Evolutionary conservation across 2,888 invertebrate species (phyloP).

Genomic region (Macrophya alboannulata): DNA sequence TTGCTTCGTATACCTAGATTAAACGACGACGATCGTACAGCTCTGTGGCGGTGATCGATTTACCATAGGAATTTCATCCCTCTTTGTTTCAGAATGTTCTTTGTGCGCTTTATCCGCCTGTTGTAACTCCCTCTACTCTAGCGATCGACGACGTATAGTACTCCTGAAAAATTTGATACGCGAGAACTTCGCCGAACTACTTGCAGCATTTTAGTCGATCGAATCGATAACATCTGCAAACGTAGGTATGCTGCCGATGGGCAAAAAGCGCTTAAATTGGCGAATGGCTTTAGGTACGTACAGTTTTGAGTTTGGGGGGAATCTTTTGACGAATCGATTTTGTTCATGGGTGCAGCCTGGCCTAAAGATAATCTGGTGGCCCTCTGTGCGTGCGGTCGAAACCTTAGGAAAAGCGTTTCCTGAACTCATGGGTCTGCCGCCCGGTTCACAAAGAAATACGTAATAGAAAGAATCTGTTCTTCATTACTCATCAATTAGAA

Average conservation of each 20-base stretch:
- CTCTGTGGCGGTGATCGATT: background rate
- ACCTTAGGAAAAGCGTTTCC: background rate
- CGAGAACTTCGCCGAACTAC: background rate
- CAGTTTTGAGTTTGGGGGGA: background rate
- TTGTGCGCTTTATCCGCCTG: background rate
- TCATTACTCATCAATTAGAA: background rate
- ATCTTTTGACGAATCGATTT: background rate
- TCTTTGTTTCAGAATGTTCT: conserved; percentile 10
- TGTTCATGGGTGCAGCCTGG: background rate
- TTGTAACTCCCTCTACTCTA: background rate
- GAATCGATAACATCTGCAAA: background rate
- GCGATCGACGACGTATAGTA: background rate
- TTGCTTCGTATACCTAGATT: background rate
- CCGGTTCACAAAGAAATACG: background rate
- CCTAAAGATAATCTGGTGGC: background rate
- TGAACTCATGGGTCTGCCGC: background rate
- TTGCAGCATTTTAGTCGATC: background rate
- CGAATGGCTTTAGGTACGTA: background rate
- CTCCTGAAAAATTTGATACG: background rate
- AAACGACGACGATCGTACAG: background rate
- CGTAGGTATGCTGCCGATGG: background rate
- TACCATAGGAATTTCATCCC: background rate
- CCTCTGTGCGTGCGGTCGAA: background rate
- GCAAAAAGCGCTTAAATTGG: background rate
- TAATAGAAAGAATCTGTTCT: background rate